Conservation (phyloP, 2,113 vertebrate genomes). For the Hypomesus transpacificus region DNA sequence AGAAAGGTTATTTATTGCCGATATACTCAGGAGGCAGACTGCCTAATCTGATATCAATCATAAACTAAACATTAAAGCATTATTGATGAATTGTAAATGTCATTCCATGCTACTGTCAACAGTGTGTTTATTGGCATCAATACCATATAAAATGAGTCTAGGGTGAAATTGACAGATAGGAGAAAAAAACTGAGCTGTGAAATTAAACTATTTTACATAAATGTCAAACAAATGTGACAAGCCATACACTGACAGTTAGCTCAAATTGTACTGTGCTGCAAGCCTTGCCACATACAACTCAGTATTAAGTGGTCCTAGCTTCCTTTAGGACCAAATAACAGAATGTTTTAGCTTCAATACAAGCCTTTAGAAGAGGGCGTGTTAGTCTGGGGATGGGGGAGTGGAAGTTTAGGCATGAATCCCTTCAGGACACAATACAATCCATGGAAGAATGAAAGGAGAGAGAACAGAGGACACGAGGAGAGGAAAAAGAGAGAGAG, state of each 20-base stretch:
- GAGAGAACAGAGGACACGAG: not conserved
- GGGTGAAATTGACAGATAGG: not conserved
- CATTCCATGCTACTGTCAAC: not conserved
- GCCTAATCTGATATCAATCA: too few relatives aligned
- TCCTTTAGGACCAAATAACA: not conserved
- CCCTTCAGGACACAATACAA: not conserved
- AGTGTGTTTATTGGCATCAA: not conserved
- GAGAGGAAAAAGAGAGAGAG: constrained; percentile 10
- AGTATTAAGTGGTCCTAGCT: not conserved
- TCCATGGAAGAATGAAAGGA: not conserved
- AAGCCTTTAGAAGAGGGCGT: not conserved
- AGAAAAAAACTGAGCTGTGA: not conserved
- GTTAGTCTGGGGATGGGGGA: not conserved
- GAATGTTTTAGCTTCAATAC: too few relatives aligned
- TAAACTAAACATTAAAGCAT: too few relatives aligned
- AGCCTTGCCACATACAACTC: not conserved
- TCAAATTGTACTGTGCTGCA: not conserved
- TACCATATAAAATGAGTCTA: not conserved
- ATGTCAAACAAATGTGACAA: not conserved
- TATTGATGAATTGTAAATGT: too few relatives aligned
- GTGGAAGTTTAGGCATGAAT: not conserved
- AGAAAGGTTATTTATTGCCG: too few relatives aligned
- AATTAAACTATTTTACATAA: not conserved
- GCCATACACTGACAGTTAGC: not conserved
- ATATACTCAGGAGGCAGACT: too few relatives aligned